Evolutionary conservation across 2,797 vertebrate species (phyloP).

Genomic region (Chelon auratus): DNA sequence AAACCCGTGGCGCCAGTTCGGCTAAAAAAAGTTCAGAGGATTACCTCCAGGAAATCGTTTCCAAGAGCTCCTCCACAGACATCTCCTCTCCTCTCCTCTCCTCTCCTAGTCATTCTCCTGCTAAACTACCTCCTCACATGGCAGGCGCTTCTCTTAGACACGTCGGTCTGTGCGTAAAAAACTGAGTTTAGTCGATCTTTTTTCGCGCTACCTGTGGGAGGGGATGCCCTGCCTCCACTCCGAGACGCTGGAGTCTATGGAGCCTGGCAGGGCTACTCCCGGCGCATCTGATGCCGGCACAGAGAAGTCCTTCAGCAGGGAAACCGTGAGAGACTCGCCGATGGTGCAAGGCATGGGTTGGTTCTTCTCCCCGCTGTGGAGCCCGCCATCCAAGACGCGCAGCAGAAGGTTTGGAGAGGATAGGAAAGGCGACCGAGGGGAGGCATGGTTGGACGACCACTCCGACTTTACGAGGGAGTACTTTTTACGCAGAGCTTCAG

Average conservation of each 20-base stretch:
- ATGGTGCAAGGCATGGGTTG: constrained; percentile 48
- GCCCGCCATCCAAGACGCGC: constrained; percentile 37
- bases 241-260: constrained; percentile 41
- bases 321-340: not conserved
- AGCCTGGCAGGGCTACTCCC: constrained; percentile 16
- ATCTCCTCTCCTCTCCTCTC: not conserved
- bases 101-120: not conserved
- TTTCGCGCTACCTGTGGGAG: constrained; percentile 47
- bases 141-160: not conserved
- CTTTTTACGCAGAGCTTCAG: constrained; percentile 69
- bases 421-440: constrained; percentile 39
- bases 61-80: not conserved
- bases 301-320: not conserved
- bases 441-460: constrained; percentile 73
- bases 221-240: constrained; percentile 58
- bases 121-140: not conserved
- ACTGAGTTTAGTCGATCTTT: constrained; percentile 50
- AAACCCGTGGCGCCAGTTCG: constrained; percentile 12
- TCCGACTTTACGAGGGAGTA: constrained; percentile 70
- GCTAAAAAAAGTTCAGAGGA: constrained; percentile 56
- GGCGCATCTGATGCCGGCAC: not conserved
- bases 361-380: constrained; percentile 74
- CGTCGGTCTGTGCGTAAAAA: not conserved
- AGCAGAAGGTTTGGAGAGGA: constrained; percentile 46
- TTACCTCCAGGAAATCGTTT: constrained; percentile 52